These are phyloP conservation scores for Nyctibius grandis DNA, from an alignment of 2,797 vertebrate genomes.

Conservation along the genomic window DNA sequence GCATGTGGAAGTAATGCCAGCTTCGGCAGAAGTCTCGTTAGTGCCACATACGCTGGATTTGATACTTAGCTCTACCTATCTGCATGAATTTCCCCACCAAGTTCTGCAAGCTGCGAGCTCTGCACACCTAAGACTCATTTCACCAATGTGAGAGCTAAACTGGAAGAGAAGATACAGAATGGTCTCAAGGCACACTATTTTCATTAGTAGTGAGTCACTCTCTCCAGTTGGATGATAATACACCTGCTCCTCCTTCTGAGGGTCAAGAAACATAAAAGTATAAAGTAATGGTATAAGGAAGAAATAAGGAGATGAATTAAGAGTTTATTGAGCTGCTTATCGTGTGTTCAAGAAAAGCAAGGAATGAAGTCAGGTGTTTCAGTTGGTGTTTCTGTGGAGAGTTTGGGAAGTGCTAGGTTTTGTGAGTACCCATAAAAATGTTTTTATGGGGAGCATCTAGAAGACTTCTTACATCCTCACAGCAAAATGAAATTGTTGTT, in stretches of 20 bases:
- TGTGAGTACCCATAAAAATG: neutral
- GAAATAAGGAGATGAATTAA: neutral
- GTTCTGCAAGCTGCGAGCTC: neutral
- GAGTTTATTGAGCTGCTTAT: neutral
- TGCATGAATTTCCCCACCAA: accelerated
- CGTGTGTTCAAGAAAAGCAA: neutral
- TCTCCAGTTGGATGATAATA: neutral
- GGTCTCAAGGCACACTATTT: neutral
- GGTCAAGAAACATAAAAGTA: neutral
- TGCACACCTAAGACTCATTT: neutral
- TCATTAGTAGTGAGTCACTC: neutral
- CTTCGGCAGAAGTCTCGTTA: neutral
- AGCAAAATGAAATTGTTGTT: neutral
- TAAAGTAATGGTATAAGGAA: neutral
- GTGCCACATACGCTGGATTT: neutral
- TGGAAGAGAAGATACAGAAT: neutral
- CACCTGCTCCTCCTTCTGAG: neutral
- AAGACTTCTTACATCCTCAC: neutral
- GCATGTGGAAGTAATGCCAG: accelerated
- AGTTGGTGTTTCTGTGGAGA: neutral
- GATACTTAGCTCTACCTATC: neutral
- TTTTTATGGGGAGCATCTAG: neutral
- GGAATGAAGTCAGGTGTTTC: neutral
- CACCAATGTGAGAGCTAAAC: neutral
- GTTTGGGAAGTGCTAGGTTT: neutral